Conservation (phyloP, 2,888 invertebrate species). For the Ceramica pisi region DNA sequence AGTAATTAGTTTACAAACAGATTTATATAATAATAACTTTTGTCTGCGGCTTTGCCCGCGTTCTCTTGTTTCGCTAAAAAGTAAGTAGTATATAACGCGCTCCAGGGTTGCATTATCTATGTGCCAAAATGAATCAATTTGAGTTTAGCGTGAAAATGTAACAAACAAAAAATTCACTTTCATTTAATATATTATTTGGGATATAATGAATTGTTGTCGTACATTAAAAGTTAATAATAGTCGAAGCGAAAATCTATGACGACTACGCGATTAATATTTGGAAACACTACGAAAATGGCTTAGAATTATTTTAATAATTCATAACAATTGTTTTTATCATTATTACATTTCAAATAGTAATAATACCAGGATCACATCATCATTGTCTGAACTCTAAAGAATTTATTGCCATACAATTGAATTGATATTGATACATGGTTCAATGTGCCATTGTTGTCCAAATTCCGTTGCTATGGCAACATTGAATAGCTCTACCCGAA, state of each 20-base stretch:
- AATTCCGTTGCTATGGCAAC: slow-evolving; percentile 83
- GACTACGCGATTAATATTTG: slow-evolving; percentile 5
- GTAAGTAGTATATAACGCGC: too few relatives aligned
- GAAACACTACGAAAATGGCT: background rate
- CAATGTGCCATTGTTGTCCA: slow-evolving; percentile 78
- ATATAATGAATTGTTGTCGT: background rate
- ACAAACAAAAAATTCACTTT: too few relatives aligned
- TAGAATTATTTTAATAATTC: background rate
- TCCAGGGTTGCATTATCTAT: too few relatives aligned
- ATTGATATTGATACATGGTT: slow-evolving; percentile 43
- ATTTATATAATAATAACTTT: background rate
- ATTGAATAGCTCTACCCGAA: slow-evolving; percentile 83
- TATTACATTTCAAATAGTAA: slow-evolving; percentile 24
- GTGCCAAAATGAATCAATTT: background rate
- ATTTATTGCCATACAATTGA: slow-evolving; percentile 54
- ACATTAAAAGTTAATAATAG: background rate
- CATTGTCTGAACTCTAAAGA: slow-evolving; percentile 51
- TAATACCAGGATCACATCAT: slow-evolving; percentile 33
- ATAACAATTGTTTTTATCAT: slow-evolving; percentile 4
- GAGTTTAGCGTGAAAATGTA: too few relatives aligned
- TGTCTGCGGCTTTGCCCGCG: too few relatives aligned
- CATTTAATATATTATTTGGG: background rate
- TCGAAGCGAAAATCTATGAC: background rate
- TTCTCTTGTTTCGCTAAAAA: too few relatives aligned
- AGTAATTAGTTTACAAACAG: slow-evolving; percentile 1